A percentile compares a stretch with the other conserved stretches of the same genome.
These are phyloP conservation scores for Andricus quercusramuli DNA, from an alignment of 2,888 invertebrate genomes.

Conservation along the genomic window DNA sequence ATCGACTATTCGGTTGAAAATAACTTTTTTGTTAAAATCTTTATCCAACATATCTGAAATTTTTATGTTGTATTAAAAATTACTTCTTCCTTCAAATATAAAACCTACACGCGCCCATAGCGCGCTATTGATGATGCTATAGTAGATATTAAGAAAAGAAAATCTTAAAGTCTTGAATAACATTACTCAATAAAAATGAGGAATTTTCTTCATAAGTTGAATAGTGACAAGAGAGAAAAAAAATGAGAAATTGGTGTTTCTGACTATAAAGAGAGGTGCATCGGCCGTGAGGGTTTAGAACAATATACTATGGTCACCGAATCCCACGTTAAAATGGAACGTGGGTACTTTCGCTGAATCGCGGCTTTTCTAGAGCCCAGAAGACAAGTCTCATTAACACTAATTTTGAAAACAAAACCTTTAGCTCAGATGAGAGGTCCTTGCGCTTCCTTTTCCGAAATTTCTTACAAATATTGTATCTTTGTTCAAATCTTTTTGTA, in stretches of 20 bases:
- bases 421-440: conserved; percentile 15
- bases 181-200: not conserved
- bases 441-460: not conserved
- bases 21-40: too few relatives aligned
- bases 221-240: conserved; percentile 9
- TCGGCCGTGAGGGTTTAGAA: conserved; percentile 50
- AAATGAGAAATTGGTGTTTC: conserved; percentile 17
- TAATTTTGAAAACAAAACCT: conserved; percentile 39
- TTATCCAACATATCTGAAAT: too few relatives aligned
- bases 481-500: too few relatives aligned
- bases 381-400: not conserved
- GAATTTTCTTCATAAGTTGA: not conserved
- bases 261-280: conserved; percentile 11
- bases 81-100: too few relatives aligned
- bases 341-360: conserved; percentile 72
- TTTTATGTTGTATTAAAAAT: too few relatives aligned
- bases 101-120: too few relatives aligned
- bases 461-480: too few relatives aligned
- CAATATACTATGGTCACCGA: conserved; percentile 67
- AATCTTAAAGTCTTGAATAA: not conserved
- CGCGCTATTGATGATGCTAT: not conserved
- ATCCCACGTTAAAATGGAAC: conserved; percentile 73
- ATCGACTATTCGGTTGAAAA: too few relatives aligned
- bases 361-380: conserved; percentile 51
- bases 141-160: not conserved